Evolutionary conservation across 1,140 invertebrate genomes (phyloP).

Genomic region (Aethina tumida): DNA sequence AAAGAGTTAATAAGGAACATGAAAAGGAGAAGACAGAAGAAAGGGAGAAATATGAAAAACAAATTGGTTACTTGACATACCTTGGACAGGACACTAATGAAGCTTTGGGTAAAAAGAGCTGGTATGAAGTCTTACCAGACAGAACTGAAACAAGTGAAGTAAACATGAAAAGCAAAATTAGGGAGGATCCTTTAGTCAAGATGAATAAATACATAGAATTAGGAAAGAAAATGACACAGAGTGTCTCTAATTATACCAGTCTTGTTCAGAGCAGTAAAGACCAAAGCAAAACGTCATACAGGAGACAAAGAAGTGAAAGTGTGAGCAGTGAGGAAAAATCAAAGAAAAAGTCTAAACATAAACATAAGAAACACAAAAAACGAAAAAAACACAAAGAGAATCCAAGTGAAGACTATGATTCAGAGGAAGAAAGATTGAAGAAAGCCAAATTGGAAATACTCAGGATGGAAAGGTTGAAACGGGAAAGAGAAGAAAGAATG

Average conservation of each 20-base stretch:
- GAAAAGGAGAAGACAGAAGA: conserved; percentile 87
- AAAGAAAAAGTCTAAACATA: conserved; percentile 17
- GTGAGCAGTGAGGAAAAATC: not conserved
- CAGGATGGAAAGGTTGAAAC: conserved; percentile 63
- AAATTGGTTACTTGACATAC: conserved; percentile 93
- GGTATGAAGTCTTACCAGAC: conserved; percentile 66
- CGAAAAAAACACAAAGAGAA: conserved; percentile 23
- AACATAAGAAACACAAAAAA: conserved; percentile 23
- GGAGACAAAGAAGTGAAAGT: conserved; percentile 8
- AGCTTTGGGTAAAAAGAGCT: conserved; percentile 64
- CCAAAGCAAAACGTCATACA: not conserved
- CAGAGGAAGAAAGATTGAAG: conserved; percentile 33
- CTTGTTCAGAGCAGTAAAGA: not conserved
- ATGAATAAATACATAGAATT: conserved; percentile 49
- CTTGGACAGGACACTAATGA: conserved; percentile 90
- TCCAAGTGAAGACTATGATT: conserved; percentile 20
- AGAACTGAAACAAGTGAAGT: conserved; percentile 45
- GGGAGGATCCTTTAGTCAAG: conserved; percentile 63
- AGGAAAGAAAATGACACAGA: conserved; percentile 17
- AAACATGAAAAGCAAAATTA: conserved; percentile 48
- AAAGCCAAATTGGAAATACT: conserved; percentile 58
- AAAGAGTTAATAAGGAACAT: conserved; percentile 73
- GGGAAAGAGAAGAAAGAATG: conserved; percentile 67
- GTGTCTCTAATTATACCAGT: conserved; percentile 4
- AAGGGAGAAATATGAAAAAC: conserved; percentile 94